A percentile compares a stretch with the other conserved stretches of the same genome.
Conservation (phyloP, 2,113 vertebrate genomes). For the Microcebus lehilahytsara region DNA sequence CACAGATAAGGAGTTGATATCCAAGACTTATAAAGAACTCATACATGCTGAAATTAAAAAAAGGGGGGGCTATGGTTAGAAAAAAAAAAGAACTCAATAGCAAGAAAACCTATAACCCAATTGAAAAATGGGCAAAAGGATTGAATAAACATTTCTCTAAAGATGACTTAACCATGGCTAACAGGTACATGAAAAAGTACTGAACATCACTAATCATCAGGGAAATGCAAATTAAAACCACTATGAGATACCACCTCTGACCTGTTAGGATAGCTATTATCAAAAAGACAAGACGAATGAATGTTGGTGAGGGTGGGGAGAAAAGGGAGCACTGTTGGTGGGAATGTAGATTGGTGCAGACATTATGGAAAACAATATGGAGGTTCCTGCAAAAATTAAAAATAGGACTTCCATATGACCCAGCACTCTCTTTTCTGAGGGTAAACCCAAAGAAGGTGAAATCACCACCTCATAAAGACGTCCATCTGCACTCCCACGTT, state of each 20-base stretch:
- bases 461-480: background rate
- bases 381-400: background rate
- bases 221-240: background rate
- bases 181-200: background rate
- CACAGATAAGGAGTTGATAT: background rate
- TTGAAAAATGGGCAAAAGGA: background rate
- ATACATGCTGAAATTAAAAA: background rate
- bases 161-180: background rate
- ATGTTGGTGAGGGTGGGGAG: background rate
- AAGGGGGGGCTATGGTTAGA: too few relatives aligned
- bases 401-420: background rate
- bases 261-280: background rate
- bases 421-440: background rate
- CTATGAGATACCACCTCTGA: background rate
- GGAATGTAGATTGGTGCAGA: background rate
- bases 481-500: background rate
- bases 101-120: background rate
- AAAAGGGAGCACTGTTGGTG: background rate
- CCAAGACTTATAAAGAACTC: background rate
- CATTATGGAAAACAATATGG: background rate
- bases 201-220: background rate
- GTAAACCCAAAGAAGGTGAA: background rate
- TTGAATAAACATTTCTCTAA: background rate
- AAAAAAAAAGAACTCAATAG: background rate
- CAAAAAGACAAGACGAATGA: background rate